These are phyloP conservation scores for Polietes domitor DNA, from an alignment of 2,888 invertebrate genomes.

Conservation along the genomic window DNA sequence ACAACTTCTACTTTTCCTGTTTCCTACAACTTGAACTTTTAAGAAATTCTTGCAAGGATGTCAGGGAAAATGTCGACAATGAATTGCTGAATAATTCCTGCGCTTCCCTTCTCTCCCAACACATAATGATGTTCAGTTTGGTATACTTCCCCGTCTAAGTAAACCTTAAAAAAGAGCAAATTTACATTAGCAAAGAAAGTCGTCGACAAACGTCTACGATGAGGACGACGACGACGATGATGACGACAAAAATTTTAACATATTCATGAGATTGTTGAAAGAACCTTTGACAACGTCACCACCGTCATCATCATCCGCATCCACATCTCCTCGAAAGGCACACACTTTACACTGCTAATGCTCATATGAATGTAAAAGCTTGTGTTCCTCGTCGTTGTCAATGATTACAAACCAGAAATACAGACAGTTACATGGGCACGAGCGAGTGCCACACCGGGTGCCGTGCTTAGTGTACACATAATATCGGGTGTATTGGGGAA, in stretches of 20 bases:
- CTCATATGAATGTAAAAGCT: conserved; percentile 3
- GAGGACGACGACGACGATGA: conserved; percentile 16
- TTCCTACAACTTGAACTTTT: no score
- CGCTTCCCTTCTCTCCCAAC: no score
- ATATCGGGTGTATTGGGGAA: neutral
- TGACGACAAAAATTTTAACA: conserved; percentile 31
- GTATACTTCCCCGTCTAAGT: neutral
- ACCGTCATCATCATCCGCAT: conserved; percentile 6
- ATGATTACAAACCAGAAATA: neutral
- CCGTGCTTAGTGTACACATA: no score
- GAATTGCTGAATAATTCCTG: no score
- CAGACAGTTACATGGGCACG: conserved; percentile 1
- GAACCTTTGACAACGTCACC: conserved; percentile 9
- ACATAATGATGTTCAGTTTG: no score
- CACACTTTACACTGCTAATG: conserved; percentile 10
- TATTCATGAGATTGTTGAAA: conserved; percentile 36
- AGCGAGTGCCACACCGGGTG: neutral
- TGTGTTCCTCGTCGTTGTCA: conserved; percentile 26
- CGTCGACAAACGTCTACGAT: conserved; percentile 1
- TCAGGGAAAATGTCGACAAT: no score
- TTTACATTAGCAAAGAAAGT: conserved; percentile 33
- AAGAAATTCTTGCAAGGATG: no score
- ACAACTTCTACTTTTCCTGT: no score
- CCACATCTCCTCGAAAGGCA: neutral
- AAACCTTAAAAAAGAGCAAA: conserved; percentile 35